phyloP scores from a whole-genome alignment of 92 coral and sea anemone genomes.

The Anthopleura xanthogrammica region DNA sequence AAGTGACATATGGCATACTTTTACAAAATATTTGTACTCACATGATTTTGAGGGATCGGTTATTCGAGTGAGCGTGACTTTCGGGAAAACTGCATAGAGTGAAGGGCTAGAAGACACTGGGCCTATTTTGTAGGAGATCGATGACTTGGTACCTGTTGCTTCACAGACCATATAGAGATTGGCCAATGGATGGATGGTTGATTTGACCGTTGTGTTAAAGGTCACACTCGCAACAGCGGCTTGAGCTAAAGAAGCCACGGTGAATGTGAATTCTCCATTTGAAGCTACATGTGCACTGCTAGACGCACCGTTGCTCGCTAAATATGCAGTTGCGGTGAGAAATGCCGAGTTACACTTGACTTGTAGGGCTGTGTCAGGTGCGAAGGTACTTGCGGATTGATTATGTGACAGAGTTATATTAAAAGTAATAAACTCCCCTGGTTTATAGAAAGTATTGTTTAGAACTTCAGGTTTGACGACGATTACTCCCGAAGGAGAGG shows the following conservation, averaged over 20 bases:
- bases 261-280: conserved; percentile 23
- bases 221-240: conserved; percentile 28
- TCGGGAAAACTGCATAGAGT: conserved; percentile 81
- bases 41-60: conserved; percentile 11
- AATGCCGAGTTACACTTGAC: conserved; percentile 32
- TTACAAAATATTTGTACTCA: neutral
- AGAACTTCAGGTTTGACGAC: conserved; percentile 43
- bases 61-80: conserved; percentile 57
- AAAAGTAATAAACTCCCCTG: conserved; percentile 55
- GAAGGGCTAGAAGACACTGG: conserved; percentile 65
- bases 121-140: conserved; percentile 44
- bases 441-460: conserved; percentile 75
- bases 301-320: neutral
- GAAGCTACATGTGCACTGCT: conserved; percentile 3
- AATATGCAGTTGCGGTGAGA: neutral
- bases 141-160: conserved; percentile 36
- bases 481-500: conserved; percentile 50
- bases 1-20: no score
- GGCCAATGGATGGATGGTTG: conserved; percentile 70
- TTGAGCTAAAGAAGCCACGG: neutral
- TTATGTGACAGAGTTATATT: conserved; percentile 61
- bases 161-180: conserved; percentile 65
- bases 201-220: conserved; percentile 55
- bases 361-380: conserved; percentile 30
- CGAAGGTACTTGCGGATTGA: conserved; percentile 31